phyloP scores from a whole-genome alignment of 2,113 vertebrate genomes.

The Apodemus sylvaticus region DNA sequence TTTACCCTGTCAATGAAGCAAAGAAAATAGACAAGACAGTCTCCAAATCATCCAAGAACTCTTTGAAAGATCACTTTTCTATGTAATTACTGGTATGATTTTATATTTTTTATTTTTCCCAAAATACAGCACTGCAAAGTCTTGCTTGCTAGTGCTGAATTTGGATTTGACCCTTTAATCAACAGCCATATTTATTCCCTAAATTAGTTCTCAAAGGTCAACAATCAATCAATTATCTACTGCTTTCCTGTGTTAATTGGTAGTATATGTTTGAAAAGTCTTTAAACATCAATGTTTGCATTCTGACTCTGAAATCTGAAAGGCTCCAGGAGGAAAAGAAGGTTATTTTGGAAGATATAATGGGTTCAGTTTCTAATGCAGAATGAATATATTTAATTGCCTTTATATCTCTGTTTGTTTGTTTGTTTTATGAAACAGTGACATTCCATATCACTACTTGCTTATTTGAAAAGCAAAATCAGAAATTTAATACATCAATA shows the following conservation, averaged over 20 bases:
- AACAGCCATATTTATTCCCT: slow-evolving; percentile 79
- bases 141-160: slow-evolving; percentile 66
- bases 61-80: neutral
- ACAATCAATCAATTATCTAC: slow-evolving; percentile 82
- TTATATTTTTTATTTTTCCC: slow-evolving; percentile 51
- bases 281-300: slow-evolving; percentile 65
- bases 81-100: slow-evolving; percentile 34
- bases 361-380: slow-evolving; percentile 21
- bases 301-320: slow-evolving; percentile 61
- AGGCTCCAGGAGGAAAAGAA: neutral
- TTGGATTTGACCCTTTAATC: slow-evolving; percentile 79
- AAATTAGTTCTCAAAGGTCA: slow-evolving; percentile 85
- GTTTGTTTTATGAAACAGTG: neutral
- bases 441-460: neutral
- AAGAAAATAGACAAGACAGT: slow-evolving; percentile 1
- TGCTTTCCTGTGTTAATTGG: slow-evolving; percentile 82
- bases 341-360: slow-evolving; percentile 47
- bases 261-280: slow-evolving; percentile 73
- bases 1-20: neutral
- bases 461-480: neutral
- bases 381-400: slow-evolving; percentile 29
- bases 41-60: slow-evolving; percentile 21
- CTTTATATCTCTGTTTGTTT: neutral
- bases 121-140: slow-evolving; percentile 52
- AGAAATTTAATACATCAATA: neutral